Evolutionary conservation across 2,113 vertebrate genomes (phyloP).

Genomic region (Smithornis capensis): DNA sequence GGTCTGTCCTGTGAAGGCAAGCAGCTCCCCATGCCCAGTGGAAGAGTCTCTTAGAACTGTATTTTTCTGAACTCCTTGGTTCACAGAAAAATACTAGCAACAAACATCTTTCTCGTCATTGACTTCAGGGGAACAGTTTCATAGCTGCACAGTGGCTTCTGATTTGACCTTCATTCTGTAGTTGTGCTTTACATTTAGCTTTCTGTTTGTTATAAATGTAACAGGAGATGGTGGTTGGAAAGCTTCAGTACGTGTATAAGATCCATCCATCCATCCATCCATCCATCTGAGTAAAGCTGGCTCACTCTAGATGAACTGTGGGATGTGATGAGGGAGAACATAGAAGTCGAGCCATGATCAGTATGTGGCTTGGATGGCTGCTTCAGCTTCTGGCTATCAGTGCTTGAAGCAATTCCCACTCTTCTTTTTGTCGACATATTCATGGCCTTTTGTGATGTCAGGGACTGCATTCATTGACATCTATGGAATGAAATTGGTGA

Average conservation of each 20-base stretch:
- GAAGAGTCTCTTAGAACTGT: background rate
- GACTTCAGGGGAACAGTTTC: background rate
- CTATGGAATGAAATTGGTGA: background rate
- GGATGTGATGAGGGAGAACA: background rate
- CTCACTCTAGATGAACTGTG: background rate
- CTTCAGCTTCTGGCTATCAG: background rate
- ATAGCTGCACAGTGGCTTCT: background rate
- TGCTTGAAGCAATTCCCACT: background rate
- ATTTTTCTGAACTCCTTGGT: background rate
- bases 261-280: background rate
- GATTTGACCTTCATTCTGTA: background rate
- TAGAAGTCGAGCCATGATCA: background rate
- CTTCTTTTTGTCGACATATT: background rate
- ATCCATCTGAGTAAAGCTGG: background rate
- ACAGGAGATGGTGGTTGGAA: background rate
- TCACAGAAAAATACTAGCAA: background rate
- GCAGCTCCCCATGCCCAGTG: background rate
- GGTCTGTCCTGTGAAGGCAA: background rate
- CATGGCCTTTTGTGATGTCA: background rate
- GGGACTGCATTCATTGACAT: background rate
- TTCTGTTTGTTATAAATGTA: background rate
- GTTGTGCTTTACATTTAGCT: background rate
- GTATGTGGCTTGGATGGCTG: background rate
- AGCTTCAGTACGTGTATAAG: background rate
- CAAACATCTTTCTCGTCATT: background rate